These are phyloP conservation scores for Gnathonemus echidnorhynchus DNA, from an alignment of 2,113 vertebrate genomes.

Conservation along the genomic window DNA sequence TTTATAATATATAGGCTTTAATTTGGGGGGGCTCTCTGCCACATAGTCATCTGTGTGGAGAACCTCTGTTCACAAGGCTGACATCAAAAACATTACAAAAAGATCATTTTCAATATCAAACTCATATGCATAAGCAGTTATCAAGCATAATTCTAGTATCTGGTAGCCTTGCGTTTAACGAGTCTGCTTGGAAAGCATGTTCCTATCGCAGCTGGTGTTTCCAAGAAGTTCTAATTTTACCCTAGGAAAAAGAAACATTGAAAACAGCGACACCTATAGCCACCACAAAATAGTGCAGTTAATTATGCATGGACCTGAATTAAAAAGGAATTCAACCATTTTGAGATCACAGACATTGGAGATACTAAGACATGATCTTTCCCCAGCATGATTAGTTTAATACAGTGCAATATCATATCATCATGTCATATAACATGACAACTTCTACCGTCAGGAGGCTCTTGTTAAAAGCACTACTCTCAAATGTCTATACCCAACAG, in stretches of 20 bases:
- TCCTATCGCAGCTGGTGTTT: background rate
- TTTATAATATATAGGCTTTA: background rate
- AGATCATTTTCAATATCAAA: background rate
- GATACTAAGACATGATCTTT: background rate
- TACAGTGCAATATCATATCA: background rate
- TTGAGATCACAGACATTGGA: background rate
- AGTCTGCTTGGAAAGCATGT: background rate
- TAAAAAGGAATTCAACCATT: constrained; percentile 4
- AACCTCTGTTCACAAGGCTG: background rate
- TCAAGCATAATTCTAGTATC: background rate
- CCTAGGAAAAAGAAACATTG: background rate
- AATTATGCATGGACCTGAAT: background rate
- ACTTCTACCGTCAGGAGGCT: background rate
- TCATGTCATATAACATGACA: background rate
- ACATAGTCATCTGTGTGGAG: background rate
- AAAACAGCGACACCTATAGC: constrained; percentile 22
- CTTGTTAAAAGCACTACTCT: background rate
- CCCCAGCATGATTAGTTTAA: background rate
- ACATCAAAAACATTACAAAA: background rate
- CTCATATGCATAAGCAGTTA: background rate
- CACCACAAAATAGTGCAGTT: background rate
- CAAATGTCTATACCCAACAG: background rate
- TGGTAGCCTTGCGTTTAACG: background rate
- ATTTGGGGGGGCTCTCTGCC: background rate
- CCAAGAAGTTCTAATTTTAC: background rate